These are phyloP conservation scores for Pygocentrus nattereri DNA, from an alignment of 2,797 vertebrate genomes.

Conservation along the genomic window DNA sequence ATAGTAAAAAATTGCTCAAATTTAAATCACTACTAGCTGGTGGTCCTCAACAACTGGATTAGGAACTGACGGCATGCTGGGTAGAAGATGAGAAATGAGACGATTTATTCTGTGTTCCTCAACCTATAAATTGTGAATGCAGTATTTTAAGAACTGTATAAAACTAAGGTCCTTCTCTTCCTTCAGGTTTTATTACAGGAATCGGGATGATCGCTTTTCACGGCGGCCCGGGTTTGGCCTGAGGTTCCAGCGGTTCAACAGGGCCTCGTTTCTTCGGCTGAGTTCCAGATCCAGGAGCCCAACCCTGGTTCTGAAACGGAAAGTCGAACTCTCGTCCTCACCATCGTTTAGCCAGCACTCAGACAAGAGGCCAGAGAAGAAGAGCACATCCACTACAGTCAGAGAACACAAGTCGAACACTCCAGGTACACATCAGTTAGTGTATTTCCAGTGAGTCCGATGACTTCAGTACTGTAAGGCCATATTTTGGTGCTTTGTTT, in stretches of 20 bases:
- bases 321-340: background rate
- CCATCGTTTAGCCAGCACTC: slow-evolving; percentile 3
- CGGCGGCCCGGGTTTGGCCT: slow-evolving; percentile 56
- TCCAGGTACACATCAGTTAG: slow-evolving; percentile 3
- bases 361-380: slow-evolving; percentile 21
- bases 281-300: slow-evolving; percentile 9
- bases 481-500: too few relatives aligned
- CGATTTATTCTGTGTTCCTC: background rate
- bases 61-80: background rate
- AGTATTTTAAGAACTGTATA: background rate
- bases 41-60: background rate
- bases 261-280: slow-evolving; percentile 6
- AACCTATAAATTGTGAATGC: background rate
- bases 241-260: slow-evolving; percentile 55
- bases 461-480: too few relatives aligned
- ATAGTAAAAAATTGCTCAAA: background rate
- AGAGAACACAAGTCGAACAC: slow-evolving; percentile 10
- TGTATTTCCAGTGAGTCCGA: too few relatives aligned
- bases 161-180: background rate
- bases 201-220: slow-evolving; percentile 62
- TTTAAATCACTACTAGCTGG: background rate
- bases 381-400: slow-evolving; percentile 29
- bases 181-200: slow-evolving; percentile 62
- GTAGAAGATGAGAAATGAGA: background rate
- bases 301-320: background rate